Base-by-base conservation (phyloP, 2,113 vertebrate genomes). In the Campylomormyrus tamandua region DNA sequence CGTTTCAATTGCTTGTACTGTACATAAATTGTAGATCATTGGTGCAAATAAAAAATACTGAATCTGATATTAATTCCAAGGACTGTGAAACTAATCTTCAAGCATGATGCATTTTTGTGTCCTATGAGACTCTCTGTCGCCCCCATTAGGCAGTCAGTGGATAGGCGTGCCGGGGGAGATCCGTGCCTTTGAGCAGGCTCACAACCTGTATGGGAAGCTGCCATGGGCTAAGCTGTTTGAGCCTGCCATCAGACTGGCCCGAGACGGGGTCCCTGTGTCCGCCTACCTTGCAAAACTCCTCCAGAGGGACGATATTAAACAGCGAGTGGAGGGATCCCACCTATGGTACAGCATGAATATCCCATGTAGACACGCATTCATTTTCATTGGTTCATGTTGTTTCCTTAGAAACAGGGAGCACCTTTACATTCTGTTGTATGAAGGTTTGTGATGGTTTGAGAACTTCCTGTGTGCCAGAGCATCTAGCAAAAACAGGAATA, bases 121-220 rank as follows among this genome's bases (percentile, higher is more conserved):
- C 74, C 74, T 7, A 42, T 42, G 74, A 19, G 13, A 3, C 74
- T 80, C 35, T 42, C 17, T 80, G 31, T 80, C 74, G 3, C 74
- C 10, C n/a, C 31, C 70, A 48, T 77, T 77, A 77, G 70, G 70
- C 70, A 77, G 74, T 39, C 74, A 80, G 74, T 15, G 74, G 74
- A 80, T 80, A 42, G 11, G 96, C 0, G 95, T 98, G 10, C 97
- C 97, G 0, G 97, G 97, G 21, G 97, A 98, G 92, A 94, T 98
- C 42, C 94, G 94, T 0, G 97, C 96, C 17, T 98, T 98, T 0
- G 91, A 96, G 1, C 88, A 56, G 6, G 92, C 96, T 24, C 97
- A 98, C 91, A 46, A 19, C 53, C 91, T 89, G 15, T 96, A 97
- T 0, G 97, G 97, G 31, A 96, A 91, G 77, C 93, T 98, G 56